Evolutionary conservation across 53 echinoderm and acorn worm genomes (phyloP).

Genomic region (Echinometra lucunter): DNA sequence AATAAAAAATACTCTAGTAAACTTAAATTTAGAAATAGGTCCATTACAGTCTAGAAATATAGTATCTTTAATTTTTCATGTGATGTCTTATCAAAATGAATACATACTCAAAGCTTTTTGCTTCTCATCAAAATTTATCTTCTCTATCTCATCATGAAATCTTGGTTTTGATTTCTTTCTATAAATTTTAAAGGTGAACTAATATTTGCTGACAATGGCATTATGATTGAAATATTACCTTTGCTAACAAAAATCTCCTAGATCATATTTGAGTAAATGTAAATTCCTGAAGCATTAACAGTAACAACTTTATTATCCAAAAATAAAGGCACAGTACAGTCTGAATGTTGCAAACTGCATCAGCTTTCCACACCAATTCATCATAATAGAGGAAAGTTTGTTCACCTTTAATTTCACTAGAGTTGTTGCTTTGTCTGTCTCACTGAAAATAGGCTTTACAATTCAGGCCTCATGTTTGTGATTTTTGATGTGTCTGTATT

Average conservation of each 20-base stretch:
- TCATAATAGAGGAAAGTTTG: constrained; percentile 18
- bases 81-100: too few species aligned
- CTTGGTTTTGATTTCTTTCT: too few species aligned
- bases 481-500: neutral
- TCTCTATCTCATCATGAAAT: too few species aligned
- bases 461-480: neutral
- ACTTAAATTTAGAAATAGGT: too few species aligned
- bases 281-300: neutral
- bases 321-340: neutral
- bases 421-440: neutral
- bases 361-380: neutral
- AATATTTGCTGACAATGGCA: neutral
- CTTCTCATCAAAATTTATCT: too few species aligned
- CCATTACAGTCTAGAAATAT: too few species aligned
- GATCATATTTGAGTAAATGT: neutral
- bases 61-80: too few species aligned
- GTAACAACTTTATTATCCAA: neutral
- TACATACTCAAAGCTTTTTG: too few species aligned
- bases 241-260: too few species aligned
- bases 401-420: neutral
- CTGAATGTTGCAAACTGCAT: neutral
- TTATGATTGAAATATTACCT: too few species aligned
- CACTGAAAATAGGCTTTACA: neutral
- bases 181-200: neutral
- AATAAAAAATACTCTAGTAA: too few species aligned